phyloP scores from a whole-genome alignment of 2,888 invertebrate species.

The Aleiodes testaceus region DNA sequence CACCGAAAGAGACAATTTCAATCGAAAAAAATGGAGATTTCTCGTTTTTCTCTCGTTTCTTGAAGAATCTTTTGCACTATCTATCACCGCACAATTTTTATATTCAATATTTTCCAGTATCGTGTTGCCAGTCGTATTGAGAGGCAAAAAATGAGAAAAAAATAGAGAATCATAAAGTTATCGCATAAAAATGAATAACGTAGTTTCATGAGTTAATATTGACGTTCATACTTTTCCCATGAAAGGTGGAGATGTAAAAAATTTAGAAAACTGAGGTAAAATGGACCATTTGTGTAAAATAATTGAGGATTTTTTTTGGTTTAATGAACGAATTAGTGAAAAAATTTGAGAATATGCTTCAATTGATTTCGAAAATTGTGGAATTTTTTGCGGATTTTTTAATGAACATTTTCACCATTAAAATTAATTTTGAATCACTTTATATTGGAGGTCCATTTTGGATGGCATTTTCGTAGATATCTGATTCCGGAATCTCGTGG shows the following conservation, averaged over 20 bases:
- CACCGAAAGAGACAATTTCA: neutral
- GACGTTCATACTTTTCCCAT: neutral
- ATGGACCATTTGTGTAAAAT: no score
- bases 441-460: no score
- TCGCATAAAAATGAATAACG: constrained; percentile 21
- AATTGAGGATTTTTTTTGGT: no score
- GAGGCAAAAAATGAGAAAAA: neutral
- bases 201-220: constrained; percentile 4
- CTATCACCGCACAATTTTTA: neutral
- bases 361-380: no score
- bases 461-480: neutral
- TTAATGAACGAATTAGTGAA: no score
- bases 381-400: no score
- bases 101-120: constrained; percentile 6
- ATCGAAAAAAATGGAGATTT: neutral
- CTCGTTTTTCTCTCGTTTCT: neutral
- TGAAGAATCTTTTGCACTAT: neutral
- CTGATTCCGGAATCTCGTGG: constrained; percentile 27
- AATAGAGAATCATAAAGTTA: constrained; percentile 10
- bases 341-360: no score
- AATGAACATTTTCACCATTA: no score
- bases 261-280: no score
- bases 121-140: neutral
- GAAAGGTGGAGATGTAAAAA: neutral
- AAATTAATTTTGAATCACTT: no score